These are phyloP conservation scores for Picus viridis DNA, from an alignment of 2,797 vertebrate species.

Conservation along the genomic window DNA sequence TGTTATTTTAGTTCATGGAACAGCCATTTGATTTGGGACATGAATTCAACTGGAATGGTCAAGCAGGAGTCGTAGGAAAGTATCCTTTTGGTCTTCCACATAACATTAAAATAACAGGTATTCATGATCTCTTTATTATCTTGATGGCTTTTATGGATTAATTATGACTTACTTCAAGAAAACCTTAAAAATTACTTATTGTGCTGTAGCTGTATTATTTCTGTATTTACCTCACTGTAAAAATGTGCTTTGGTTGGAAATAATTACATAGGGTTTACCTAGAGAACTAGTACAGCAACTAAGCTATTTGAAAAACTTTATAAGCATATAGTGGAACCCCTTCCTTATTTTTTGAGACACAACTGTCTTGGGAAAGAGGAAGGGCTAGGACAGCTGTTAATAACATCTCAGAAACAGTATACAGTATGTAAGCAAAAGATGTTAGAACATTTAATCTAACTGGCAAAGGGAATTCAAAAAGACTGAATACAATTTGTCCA, in stretches of 20 bases:
- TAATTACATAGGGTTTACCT: neutral
- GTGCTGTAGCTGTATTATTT: neutral
- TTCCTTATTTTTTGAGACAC: neutral
- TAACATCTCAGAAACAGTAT: neutral
- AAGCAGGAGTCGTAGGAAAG: slow-evolving; percentile 87
- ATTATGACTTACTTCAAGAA: neutral
- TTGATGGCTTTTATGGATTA: neutral
- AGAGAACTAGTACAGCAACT: neutral
- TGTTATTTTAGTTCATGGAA: slow-evolving; percentile 85
- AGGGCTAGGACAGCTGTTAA: neutral
- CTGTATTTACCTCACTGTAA: neutral
- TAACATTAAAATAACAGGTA: slow-evolving; percentile 95
- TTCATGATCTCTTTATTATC: slow-evolving; percentile 33
- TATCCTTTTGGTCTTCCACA: slow-evolving; percentile 92
- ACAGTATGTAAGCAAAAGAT: neutral
- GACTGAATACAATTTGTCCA: neutral
- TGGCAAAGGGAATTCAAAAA: neutral
- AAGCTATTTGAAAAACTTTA: neutral
- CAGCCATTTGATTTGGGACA: slow-evolving; percentile 85
- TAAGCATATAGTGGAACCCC: neutral
- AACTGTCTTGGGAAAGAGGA: neutral
- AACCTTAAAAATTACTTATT: neutral
- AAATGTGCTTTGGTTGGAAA: neutral
- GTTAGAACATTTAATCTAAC: neutral
- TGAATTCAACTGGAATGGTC: slow-evolving; percentile 85